These are phyloP conservation scores for Oriolus oriolus DNA, from an alignment of 2,113 vertebrate genomes.

Conservation along the genomic window DNA sequence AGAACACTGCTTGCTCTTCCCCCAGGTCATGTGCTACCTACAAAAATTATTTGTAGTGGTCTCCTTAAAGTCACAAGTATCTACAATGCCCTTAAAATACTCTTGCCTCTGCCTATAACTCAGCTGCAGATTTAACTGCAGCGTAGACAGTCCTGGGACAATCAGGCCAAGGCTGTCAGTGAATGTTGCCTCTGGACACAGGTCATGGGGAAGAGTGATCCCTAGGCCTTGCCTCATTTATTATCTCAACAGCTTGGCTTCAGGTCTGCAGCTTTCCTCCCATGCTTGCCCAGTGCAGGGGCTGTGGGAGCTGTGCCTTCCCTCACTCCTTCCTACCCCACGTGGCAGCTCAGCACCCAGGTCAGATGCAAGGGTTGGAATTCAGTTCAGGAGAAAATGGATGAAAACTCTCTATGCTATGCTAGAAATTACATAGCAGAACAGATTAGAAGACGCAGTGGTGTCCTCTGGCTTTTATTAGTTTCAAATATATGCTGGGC, in stretches of 20 bases:
- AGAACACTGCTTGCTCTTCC: not conserved
- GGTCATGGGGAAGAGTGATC: not conserved
- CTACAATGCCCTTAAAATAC: not conserved
- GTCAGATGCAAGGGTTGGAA: not conserved
- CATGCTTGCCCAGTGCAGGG: fast-evolving
- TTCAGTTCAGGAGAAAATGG: not conserved
- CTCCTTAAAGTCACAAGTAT: not conserved
- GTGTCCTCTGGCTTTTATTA: not conserved
- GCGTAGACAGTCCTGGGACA: not conserved
- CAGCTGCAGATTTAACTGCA: not conserved
- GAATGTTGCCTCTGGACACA: not conserved
- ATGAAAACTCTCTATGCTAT: not conserved
- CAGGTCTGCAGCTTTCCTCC: not conserved
- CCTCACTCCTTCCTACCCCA: not conserved
- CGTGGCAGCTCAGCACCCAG: fast-evolving
- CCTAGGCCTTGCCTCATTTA: not conserved
- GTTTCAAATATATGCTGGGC: not conserved
- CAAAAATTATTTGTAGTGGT: not conserved
- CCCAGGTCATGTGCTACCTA: not conserved
- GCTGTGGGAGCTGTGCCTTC: not conserved
- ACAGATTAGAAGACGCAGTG: not conserved
- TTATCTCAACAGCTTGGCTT: not conserved
- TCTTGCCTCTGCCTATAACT: not conserved
- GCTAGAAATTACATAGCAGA: not conserved
- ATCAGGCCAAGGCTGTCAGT: not conserved